Evolutionary conservation across 53 echinoderm and acorn worm species (phyloP).

Genomic region (Holothuria scabra): DNA sequence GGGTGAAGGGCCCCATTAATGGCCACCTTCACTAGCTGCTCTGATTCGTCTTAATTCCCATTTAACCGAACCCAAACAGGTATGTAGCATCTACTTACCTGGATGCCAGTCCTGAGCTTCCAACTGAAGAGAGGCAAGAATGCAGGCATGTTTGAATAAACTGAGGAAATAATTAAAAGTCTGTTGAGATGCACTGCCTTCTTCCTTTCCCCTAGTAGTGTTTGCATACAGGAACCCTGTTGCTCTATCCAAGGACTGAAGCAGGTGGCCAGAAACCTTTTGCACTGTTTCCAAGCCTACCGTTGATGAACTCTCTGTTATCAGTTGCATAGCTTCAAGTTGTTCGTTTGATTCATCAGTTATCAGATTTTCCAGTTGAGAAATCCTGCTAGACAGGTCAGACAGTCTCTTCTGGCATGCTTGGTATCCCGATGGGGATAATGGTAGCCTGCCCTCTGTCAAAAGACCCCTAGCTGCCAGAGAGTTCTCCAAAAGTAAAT

Average conservation of each 20-base stretch:
- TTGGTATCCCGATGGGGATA: not conserved
- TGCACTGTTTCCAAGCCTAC: conserved; percentile 63
- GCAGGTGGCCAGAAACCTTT: conserved; percentile 63
- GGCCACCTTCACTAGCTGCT: too few species aligned
- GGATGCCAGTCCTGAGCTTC: conserved; percentile 84
- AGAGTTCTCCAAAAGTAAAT: not conserved
- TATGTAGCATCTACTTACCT: conserved; percentile 54
- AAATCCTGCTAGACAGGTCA: conserved; percentile 12
- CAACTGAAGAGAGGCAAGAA: conserved; percentile 77
- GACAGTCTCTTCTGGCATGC: not conserved
- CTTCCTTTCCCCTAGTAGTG: conserved; percentile 46
- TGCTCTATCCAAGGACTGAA: conserved; percentile 74
- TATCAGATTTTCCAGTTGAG: not conserved
- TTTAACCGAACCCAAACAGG: too few species aligned
- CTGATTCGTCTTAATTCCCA: too few species aligned
- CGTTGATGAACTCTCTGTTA: not conserved
- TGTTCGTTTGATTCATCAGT: not conserved
- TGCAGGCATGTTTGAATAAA: conserved; percentile 85
- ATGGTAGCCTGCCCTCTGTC: conserved; percentile 4
- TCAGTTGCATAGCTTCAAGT: conserved; percentile 12
- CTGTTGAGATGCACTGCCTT: conserved; percentile 31
- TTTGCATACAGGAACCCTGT: not conserved
- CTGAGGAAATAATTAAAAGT: conserved; percentile 76
- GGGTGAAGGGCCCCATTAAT: too few species aligned
- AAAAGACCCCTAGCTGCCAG: not conserved